Evolutionary conservation across 2,113 vertebrate species (phyloP).

Genomic region (Ammodytes dubius): DNA sequence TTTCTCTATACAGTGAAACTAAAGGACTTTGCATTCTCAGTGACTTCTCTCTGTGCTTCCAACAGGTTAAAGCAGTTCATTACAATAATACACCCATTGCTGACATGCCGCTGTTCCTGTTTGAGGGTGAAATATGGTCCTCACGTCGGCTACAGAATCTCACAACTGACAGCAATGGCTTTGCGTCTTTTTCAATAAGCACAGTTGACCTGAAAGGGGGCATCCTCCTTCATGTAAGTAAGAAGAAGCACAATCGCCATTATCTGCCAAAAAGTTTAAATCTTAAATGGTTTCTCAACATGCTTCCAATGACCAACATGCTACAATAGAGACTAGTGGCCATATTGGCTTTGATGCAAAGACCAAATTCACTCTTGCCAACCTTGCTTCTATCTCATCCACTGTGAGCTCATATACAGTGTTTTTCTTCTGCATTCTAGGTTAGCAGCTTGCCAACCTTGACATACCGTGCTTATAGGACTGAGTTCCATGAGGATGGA

Average conservation of each 20-base stretch:
- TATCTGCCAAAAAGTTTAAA: not conserved
- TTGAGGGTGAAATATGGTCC: conserved; percentile 41
- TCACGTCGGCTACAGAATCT: conserved; percentile 46
- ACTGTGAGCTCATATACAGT: not conserved
- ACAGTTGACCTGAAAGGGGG: not conserved
- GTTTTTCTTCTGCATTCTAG: conserved; percentile 48
- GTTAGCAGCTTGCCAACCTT: not conserved
- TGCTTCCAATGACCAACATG: not conserved
- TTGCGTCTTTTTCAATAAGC: conserved; percentile 71
- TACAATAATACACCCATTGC: conserved; percentile 61
- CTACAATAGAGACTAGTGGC: no score
- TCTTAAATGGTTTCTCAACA: not conserved
- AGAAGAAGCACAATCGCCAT: not conserved
- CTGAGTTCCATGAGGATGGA: not conserved
- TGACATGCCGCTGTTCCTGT: conserved; percentile 60
- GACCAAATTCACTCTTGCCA: not conserved
- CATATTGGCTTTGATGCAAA: not conserved
- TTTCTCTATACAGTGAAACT: not conserved
- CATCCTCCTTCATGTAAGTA: conserved; percentile 64
- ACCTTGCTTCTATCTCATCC: not conserved
- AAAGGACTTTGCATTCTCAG: not conserved
- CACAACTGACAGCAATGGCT: conserved; percentile 75
- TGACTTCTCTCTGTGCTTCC: not conserved
- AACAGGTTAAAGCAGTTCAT: conserved; percentile 71
- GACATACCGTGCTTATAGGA: accelerated